Evolutionary conservation across 2,888 invertebrate species (phyloP).

Genomic region (Xylocampa areola): DNA sequence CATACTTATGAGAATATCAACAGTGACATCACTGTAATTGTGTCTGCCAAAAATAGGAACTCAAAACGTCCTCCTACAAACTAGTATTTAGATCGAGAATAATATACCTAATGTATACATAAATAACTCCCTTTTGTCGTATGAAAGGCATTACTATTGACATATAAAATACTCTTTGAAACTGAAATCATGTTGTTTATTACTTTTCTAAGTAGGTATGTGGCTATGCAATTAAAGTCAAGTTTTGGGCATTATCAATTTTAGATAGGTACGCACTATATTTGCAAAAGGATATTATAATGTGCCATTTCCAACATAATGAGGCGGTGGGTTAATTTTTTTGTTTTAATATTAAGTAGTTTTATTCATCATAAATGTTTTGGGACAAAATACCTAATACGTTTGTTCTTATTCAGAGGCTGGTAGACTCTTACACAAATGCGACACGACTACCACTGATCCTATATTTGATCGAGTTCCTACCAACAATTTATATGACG

Average conservation of each 20-base stretch:
- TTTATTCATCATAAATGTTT: constrained; percentile 34
- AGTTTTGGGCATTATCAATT: constrained; percentile 1
- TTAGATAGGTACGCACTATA: constrained; percentile 5
- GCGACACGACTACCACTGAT: no score
- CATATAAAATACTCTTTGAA: background rate
- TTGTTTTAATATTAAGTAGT: constrained; percentile 8
- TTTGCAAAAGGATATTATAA: constrained; percentile 10
- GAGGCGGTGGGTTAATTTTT: constrained; percentile 6
- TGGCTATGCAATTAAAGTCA: background rate
- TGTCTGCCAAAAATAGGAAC: constrained; percentile 26
- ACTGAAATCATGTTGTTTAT: background rate
- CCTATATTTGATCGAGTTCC: no score
- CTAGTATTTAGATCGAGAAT: constrained; percentile 17
- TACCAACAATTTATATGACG: no score
- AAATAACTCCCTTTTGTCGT: background rate
- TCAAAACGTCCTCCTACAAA: constrained; percentile 15
- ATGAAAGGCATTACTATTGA: background rate
- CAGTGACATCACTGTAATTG: constrained; percentile 32
- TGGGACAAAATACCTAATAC: constrained; percentile 21
- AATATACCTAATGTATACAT: constrained; percentile 13
- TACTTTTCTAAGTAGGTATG: no score
- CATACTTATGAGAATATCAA: constrained; percentile 36
- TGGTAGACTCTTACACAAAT: no score
- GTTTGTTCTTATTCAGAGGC: no score
- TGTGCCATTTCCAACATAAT: constrained; percentile 17